Evolutionary conservation across 2,888 invertebrate species (phyloP), one percentile per base, ranked within the genome.

Genomic region (Sinohyriopsis cumingii): DNA sequence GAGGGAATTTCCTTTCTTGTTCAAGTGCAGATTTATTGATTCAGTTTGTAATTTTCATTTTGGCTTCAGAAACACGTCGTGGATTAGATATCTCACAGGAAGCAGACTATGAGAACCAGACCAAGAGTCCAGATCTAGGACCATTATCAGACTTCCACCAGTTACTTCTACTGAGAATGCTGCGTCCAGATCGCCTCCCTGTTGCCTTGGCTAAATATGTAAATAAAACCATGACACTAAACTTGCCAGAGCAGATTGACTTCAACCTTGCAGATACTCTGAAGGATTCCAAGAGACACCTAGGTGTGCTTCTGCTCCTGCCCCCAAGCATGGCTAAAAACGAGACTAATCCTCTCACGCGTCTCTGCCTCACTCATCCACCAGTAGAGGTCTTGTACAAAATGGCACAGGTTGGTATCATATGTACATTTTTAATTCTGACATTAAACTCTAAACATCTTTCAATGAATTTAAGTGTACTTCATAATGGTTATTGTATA

Each of bases 161-260:
- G 59, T 78, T 89, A 5, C 74, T 89, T n/a, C 69, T 89, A n/a
- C 74, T 89, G 22, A 81, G 89, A 22, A 86, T 89, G 83, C 76
- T 89, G 55, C 78, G 89, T n/a, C 88, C 88, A 15, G 89, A 89
- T 75, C 83, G 89, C 56, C 80, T 89, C n/a, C 87, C 84, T 9
- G 71, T 77, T 22, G 88, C 89, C 22, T 80, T 89, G 65, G 68
- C 82, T 7, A 76, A 75, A 55, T 89, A 89, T 74, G 84, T 88
- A 59, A 82, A 82, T 69, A 79, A 82, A 54, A 83, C 86, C 70
- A 82, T 88, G 12, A 79, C 79, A 22, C 71, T 84, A 20, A 82
- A 83, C 69, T 75, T 83, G 56, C 83, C 84, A 53, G 80, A 79
- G 56, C 82, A 84, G 67, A 71, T 78, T 18, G 81, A 79, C 19